These are phyloP conservation scores for Empidonax alnorum DNA, from an alignment of 2,113 vertebrate species.

Conservation along the genomic window DNA sequence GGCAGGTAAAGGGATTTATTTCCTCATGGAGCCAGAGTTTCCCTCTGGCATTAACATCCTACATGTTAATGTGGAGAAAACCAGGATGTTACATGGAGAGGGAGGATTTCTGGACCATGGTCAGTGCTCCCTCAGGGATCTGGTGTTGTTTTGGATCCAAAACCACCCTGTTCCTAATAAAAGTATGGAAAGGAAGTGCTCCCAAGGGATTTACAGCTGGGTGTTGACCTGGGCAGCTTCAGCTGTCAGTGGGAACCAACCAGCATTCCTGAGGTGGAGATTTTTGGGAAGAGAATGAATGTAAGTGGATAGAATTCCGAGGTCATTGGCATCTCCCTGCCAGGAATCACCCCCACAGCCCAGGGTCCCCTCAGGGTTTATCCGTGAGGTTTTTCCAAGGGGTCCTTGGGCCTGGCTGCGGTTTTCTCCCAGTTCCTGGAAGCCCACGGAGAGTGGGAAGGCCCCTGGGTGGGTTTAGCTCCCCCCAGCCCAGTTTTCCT, in stretches of 20 bases:
- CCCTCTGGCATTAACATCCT: not conserved
- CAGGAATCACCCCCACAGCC: not conserved
- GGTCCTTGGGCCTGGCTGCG: not conserved
- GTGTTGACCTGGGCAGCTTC: fast-evolving
- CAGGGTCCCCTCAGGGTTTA: not conserved
- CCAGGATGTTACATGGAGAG: fast-evolving
- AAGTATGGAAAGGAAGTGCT: not conserved
- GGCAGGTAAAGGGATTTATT: not conserved
- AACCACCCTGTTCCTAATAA: not conserved
- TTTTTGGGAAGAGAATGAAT: not conserved
- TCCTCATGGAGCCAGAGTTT: not conserved
- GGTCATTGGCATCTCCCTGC: not conserved
- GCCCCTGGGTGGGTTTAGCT: not conserved
- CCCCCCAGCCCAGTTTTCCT: fast-evolving
- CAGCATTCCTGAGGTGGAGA: not conserved
- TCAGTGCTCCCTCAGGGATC: not conserved
- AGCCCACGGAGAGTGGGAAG: not conserved
- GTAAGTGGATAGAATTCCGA: fast-evolving
- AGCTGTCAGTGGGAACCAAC: fast-evolving
- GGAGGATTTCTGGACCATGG: not conserved
- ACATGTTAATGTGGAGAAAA: fast-evolving
- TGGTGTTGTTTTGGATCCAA: not conserved
- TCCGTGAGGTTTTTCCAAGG: not conserved
- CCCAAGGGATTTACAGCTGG: not conserved
- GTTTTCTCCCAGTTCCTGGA: fast-evolving